Evolutionary conservation across 2,797 vertebrate species (phyloP).

Genomic region (Pachyuromys duprasi): DNA sequence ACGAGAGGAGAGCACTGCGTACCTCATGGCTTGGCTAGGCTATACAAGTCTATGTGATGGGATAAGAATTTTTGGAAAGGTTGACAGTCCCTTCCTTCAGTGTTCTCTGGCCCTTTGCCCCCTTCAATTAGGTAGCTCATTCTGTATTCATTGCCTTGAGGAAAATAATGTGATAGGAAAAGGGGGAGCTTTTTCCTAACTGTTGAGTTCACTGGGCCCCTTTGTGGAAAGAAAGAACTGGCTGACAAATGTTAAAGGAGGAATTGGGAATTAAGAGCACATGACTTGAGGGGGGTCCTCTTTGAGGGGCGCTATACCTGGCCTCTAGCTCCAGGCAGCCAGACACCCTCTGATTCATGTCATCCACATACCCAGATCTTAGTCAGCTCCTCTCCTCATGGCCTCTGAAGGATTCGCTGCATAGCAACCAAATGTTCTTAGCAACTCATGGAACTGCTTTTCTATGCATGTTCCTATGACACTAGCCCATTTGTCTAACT

Average conservation of each 20-base stretch:
- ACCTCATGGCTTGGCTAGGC: constrained; percentile 43
- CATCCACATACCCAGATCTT: not conserved
- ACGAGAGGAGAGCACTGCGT: constrained; percentile 52
- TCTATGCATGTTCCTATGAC: too few species aligned
- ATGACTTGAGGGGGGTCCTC: not conserved
- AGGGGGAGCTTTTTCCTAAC: not conserved
- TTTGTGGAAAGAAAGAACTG: not conserved
- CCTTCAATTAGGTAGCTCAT: constrained; percentile 60
- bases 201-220: constrained; percentile 5
- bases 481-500: not conserved
- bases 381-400: not conserved
- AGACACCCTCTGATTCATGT: fast-evolving
- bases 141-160: constrained; percentile 14
- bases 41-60: constrained; percentile 60
- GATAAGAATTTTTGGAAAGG: constrained; percentile 66
- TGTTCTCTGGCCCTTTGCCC: constrained; percentile 65
- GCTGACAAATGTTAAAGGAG: constrained; percentile 16
- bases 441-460: not conserved
- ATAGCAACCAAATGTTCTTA: not conserved
- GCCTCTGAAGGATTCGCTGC: not conserved
- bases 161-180: constrained; percentile 58
- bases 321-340: not conserved
- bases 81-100: not conserved
- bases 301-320: too few species aligned
- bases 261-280: not conserved